Percentiles rank a stretch among this genome's conserved stretches.
phyloP scores from a whole-genome alignment of 1,140 invertebrate species.

The Bradysia coprophila region DNA sequence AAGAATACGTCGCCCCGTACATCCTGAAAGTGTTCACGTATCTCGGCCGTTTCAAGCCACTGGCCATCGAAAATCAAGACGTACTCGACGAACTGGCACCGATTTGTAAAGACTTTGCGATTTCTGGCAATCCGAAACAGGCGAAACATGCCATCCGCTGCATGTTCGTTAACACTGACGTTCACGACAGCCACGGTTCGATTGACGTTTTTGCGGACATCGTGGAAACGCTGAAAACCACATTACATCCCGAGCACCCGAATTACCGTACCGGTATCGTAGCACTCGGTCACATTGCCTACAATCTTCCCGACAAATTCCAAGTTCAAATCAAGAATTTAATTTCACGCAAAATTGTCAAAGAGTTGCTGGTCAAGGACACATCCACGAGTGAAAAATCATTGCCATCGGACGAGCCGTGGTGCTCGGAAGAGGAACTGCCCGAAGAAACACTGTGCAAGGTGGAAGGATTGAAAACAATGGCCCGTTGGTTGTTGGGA shows the following conservation, averaged over 20 bases:
- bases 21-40: slow-evolving; percentile 73
- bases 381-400: slow-evolving; percentile 28
- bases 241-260: slow-evolving; percentile 56
- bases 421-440: slow-evolving; percentile 75
- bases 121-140: slow-evolving; percentile 81
- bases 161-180: slow-evolving; percentile 52
- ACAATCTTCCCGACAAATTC: slow-evolving; percentile 77
- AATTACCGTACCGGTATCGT: slow-evolving; percentile 88
- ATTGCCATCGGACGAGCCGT: slow-evolving; percentile 37
- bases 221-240: slow-evolving; percentile 59
- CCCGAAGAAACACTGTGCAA: slow-evolving; percentile 85
- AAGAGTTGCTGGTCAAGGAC: slow-evolving; percentile 83
- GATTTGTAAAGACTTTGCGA: slow-evolving; percentile 70
- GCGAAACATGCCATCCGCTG: slow-evolving; percentile 91
- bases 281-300: slow-evolving; percentile 83
- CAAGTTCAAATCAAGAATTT: slow-evolving; percentile 81
- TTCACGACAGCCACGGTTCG: slow-evolving; percentile 23
- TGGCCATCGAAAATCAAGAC: slow-evolving; percentile 33
- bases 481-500: slow-evolving; percentile 88
- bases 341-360: slow-evolving; percentile 88
- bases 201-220: slow-evolving; percentile 69
- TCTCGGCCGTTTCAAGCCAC: slow-evolving; percentile 65
- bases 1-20: slow-evolving; percentile 64
- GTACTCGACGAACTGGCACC: slow-evolving; percentile 52
- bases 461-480: slow-evolving; percentile 86